A percentile compares a stretch with the other conserved stretches of the same genome.
Conservation (phyloP, 1,140 invertebrate species). For the Monomorium pharaonis region DNA sequence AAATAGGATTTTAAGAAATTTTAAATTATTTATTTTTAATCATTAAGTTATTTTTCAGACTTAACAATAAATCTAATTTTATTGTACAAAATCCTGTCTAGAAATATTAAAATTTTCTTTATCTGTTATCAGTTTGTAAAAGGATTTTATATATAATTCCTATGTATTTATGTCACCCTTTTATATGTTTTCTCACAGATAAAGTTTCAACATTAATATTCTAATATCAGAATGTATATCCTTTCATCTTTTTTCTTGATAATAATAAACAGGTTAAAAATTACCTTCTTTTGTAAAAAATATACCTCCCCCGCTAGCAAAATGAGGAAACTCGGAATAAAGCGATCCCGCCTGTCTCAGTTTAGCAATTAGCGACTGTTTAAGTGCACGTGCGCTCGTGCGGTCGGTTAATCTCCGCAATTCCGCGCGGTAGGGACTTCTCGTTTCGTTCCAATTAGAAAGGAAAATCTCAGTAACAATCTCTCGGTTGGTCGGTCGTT, state of each 20-base stretch:
- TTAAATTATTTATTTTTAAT: no score
- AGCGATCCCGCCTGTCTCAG: slow-evolving; percentile 2
- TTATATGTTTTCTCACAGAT: not conserved
- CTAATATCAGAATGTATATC: not conserved
- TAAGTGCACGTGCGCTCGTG: slow-evolving; percentile 81
- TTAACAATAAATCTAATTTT: no score
- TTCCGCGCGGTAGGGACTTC: slow-evolving; percentile 71
- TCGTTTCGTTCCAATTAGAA: slow-evolving; percentile 78
- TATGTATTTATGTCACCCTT: not conserved
- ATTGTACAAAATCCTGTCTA: not conserved
- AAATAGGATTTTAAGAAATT: no score
- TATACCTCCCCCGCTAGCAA: not conserved
- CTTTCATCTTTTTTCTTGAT: not conserved
- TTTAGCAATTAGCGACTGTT: slow-evolving; percentile 81
- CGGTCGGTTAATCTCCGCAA: slow-evolving; percentile 79
- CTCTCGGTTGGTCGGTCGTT: slow-evolving; percentile 61
- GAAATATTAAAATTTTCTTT: not conserved
- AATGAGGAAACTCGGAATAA: slow-evolving; percentile 8
- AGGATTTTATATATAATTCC: not conserved
- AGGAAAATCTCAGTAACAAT: slow-evolving; percentile 73
- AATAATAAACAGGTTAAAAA: not conserved
- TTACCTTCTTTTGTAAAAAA: slow-evolving; percentile 18
- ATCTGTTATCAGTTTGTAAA: not conserved
- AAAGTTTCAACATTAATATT: not conserved
- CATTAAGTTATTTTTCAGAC: no score